Conservation (phyloP, 2,888 invertebrate genomes). For the Calliphora vomitoria region DNA sequence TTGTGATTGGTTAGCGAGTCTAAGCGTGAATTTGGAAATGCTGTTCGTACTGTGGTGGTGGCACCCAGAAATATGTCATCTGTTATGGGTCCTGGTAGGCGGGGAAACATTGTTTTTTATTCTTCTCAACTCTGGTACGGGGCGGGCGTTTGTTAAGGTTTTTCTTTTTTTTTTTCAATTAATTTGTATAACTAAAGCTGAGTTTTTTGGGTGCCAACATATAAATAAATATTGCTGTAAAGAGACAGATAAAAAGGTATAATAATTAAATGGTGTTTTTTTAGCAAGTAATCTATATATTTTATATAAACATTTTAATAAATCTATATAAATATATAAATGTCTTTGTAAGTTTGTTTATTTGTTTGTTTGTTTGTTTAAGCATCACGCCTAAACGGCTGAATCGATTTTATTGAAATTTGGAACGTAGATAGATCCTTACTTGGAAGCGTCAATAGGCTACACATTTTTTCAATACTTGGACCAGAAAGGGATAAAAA, state of each 20-base stretch:
- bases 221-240: slow-evolving; percentile 3
- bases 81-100: slow-evolving; percentile 81
- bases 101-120: slow-evolving; percentile 81
- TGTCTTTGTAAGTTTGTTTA: too few species aligned
- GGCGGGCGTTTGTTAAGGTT: slow-evolving; percentile 3
- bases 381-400: too few species aligned
- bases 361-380: too few species aligned
- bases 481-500: too few species aligned
- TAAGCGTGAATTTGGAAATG: slow-evolving; percentile 83
- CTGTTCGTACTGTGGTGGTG: slow-evolving; percentile 82
- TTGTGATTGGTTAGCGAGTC: slow-evolving; percentile 79
- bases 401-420: too few species aligned
- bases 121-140: slow-evolving; percentile 68
- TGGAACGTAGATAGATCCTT: too few species aligned
- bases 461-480: too few species aligned
- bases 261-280: background rate
- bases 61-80: slow-evolving; percentile 80
- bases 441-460: too few species aligned
- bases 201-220: slow-evolving; percentile 10
- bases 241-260: background rate
- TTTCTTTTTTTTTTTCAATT: slow-evolving; percentile 32
- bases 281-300: background rate
- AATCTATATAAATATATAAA: too few species aligned
- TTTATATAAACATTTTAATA: background rate
- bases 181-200: slow-evolving; percentile 23